phyloP scores from a whole-genome alignment of 2,888 invertebrate species.

The Perithous albicinctus region DNA sequence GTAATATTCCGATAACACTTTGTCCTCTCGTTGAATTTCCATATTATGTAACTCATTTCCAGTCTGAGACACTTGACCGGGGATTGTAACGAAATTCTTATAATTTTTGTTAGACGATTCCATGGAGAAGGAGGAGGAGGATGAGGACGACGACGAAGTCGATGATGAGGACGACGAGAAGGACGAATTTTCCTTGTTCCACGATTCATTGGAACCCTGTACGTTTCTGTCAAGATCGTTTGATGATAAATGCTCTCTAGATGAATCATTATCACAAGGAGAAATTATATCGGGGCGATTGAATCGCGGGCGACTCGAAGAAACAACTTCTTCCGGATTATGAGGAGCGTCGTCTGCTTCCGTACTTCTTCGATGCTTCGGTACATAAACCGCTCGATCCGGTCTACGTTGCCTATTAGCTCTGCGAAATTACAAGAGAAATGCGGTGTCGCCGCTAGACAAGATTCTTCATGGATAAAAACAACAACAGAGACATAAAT shows the following conservation, averaged over 20 bases:
- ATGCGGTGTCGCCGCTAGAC: neutral
- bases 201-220: slow-evolving; percentile 23
- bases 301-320: slow-evolving; percentile 45
- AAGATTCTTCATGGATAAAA: neutral
- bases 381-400: slow-evolving; percentile 92
- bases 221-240: slow-evolving; percentile 41
- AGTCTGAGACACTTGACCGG: neutral
- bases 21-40: neutral
- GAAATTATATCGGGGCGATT: slow-evolving; percentile 49
- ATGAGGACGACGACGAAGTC: slow-evolving; percentile 4
- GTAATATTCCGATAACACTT: neutral
- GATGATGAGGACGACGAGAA: slow-evolving; percentile 33
- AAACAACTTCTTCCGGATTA: slow-evolving; percentile 55
- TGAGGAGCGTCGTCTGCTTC: slow-evolving; percentile 76
- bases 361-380: slow-evolving; percentile 87
- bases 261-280: slow-evolving; percentile 39
- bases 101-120: slow-evolving; percentile 34
- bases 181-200: slow-evolving; percentile 30
- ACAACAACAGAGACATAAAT: neutral
- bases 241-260: slow-evolving; percentile 43
- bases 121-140: slow-evolving; percentile 15
- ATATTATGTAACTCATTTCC: neutral
- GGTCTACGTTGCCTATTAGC: slow-evolving; percentile 87
- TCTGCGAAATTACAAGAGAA: slow-evolving; percentile 67
- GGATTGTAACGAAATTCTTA: slow-evolving; percentile 2